Evolutionary conservation across 2,113 vertebrate genomes (phyloP), one percentile per base, ranked within the genome.

Genomic region (Prochilodus magdalenae): DNA sequence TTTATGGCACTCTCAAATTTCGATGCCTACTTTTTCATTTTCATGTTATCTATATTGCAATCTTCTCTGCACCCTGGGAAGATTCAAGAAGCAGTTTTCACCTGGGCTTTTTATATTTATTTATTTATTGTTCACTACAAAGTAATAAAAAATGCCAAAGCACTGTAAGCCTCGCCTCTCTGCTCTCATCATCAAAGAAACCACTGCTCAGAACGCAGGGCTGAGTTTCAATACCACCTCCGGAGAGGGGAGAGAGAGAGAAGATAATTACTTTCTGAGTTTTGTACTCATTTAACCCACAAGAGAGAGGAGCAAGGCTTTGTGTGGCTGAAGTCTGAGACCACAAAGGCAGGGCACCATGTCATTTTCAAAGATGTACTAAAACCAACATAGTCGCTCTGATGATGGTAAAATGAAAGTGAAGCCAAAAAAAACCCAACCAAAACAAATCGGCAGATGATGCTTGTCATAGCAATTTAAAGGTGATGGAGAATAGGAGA

Each of bases 181-280:
- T 84, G 30, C 76, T 78, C 59, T 81, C 77, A 75, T 86, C 82
- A 84, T 60, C 55, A 69, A 76, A 83, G 75, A 77, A 75, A 57
- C 81, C 30, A 59, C 24, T 55, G 62, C 72, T 73, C 33, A 59
- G 24, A 70, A 70, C 22, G 4, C 33, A n/a, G 44, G 66, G 36
- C 63, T 36, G 63, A 40, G 65, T 51, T 76, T 62, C 63, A 75
- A 24, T 49, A 51, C 33, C 67, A 49, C 73, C 80, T 70, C 73
- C 33, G 15, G 73, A 70, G 80, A 70, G 24, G 15, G 57, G 13
- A 44, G 20, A 44, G 24, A 15, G 29, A 75, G 30, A 49, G 30
- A 49, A 36, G 24, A 82, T 85, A 57, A 85, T 72, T 76, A 63
- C 77, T 83, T 79, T 76, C 47, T 72, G 66, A 71, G 36, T 70